These are phyloP conservation scores for Calvadosia cruxmelitensis DNA, from an alignment of 30 jellyfish, hydroid and myxozoan genomes.

Conservation along the genomic window DNA sequence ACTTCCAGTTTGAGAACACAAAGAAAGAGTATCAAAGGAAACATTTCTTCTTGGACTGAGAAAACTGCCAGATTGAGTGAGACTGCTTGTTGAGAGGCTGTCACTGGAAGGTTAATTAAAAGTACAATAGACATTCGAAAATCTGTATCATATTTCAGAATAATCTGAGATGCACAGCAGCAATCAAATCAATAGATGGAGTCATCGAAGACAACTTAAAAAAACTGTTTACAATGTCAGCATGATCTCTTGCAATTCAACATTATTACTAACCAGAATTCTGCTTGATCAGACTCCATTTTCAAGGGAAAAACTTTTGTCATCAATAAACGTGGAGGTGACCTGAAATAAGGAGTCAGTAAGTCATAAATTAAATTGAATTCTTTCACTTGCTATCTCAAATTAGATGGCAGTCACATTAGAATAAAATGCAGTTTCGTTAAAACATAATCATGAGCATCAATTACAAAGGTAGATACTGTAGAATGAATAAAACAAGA, in stretches of 20 bases:
- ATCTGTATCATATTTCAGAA: too few species aligned
- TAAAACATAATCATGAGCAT: too few species aligned
- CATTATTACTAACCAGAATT: conserved; percentile 36
- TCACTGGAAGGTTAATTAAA: background rate
- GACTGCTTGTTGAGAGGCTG: background rate
- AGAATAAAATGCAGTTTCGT: too few species aligned
- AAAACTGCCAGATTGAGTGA: background rate
- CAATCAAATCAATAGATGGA: too few species aligned
- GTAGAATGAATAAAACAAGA: too few species aligned
- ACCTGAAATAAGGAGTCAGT: conserved; percentile 21
- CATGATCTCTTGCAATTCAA: too few species aligned
- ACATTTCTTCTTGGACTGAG: background rate
- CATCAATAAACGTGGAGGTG: conserved; percentile 89
- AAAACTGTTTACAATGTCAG: background rate
- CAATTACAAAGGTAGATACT: too few species aligned
- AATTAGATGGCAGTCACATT: too few species aligned
- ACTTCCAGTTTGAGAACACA: background rate
- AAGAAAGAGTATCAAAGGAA: background rate
- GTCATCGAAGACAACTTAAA: background rate
- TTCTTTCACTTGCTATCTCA: too few species aligned
- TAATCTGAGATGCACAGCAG: too few species aligned
- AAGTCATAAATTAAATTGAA: too few species aligned
- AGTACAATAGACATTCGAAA: background rate
- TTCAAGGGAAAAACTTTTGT: conserved; percentile 83
- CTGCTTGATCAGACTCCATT: conserved; percentile 56